phyloP scores from a whole-genome alignment of 2,797 vertebrate genomes.

The Parauchenoglanis ngamensis region DNA sequence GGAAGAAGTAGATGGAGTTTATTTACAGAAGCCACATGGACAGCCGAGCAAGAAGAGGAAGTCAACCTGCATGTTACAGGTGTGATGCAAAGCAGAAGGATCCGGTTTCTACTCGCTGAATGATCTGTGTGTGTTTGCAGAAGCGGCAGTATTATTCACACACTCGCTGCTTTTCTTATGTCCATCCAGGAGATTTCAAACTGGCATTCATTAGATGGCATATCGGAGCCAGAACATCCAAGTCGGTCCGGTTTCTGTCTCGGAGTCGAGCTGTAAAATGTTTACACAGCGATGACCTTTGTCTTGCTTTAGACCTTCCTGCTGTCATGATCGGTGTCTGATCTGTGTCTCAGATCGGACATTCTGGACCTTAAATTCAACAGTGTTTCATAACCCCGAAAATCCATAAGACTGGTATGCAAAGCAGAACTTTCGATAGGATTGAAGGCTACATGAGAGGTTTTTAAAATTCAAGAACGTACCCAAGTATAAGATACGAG shows the following conservation, averaged over 20 bases:
- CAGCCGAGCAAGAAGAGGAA: not conserved
- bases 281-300: not conserved
- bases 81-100: conserved; percentile 9
- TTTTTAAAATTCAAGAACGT: not conserved
- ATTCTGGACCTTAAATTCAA: not conserved
- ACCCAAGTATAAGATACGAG: not conserved
- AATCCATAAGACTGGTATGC: not conserved
- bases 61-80: not conserved
- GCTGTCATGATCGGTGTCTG: not conserved
- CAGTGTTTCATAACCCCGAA: not conserved
- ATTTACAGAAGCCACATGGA: conserved; percentile 1
- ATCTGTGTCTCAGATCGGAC: not conserved
- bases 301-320: not conserved
- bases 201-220: not conserved
- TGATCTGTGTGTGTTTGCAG: not conserved
- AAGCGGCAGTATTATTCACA: not conserved
- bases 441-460: no score
- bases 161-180: no score
- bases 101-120: not conserved
- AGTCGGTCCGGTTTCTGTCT: not conserved
- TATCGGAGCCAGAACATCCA: not conserved
- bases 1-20: not conserved
- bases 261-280: not conserved
- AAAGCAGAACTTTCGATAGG: not conserved
- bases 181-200: not conserved